phyloP scores from a whole-genome alignment of 53 echinoderm and acorn worm genomes.

The Echinometra lucunter region DNA sequence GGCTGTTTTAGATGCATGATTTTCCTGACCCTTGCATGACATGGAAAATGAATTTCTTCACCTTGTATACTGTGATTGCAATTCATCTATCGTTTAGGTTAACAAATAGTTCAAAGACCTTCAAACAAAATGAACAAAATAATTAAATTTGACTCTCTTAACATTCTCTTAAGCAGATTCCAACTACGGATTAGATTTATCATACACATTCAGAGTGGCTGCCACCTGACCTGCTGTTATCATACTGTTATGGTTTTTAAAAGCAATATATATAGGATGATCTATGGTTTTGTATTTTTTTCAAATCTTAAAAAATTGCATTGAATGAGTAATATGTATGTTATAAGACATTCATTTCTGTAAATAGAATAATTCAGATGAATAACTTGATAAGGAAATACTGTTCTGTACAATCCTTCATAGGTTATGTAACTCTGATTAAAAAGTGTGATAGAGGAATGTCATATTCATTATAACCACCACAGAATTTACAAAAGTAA shows the following conservation, averaged over 20 bases:
- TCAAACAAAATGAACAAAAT: background rate
- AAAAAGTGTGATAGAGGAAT: background rate
- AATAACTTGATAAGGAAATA: no score
- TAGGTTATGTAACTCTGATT: background rate
- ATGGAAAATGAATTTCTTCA: constrained; percentile 27
- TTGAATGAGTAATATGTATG: no score
- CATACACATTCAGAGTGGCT: no score
- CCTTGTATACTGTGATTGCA: background rate
- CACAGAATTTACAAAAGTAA: background rate
- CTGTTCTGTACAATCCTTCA: background rate
- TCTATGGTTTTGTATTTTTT: no score
- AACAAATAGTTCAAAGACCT: background rate
- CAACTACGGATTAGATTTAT: no score
- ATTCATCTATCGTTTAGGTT: background rate
- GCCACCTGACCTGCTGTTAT: no score
- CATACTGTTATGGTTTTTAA: no score
- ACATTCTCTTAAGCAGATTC: background rate
- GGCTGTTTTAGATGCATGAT: background rate
- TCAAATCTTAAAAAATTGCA: no score
- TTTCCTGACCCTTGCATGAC: background rate
- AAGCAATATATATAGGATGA: no score
- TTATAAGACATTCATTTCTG: no score
- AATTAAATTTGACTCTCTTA: background rate
- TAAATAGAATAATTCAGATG: no score
- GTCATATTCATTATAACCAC: background rate